These are phyloP conservation scores for Lottia gigantea DNA, from an alignment of 2,888 invertebrate species.

Conservation along the genomic window DNA sequence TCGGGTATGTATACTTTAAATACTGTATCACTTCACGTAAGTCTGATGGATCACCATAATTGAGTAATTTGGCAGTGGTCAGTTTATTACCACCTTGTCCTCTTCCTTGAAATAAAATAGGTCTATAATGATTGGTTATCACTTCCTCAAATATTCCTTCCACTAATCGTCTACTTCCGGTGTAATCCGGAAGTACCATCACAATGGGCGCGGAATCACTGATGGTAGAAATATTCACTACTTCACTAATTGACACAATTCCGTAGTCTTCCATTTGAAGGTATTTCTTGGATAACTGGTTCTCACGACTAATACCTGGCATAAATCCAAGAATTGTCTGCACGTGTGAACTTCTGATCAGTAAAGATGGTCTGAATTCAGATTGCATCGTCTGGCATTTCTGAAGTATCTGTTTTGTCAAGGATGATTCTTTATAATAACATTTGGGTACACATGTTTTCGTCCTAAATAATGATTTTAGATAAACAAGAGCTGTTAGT, in stretches of 20 bases:
- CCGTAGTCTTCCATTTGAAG: conserved; percentile 59
- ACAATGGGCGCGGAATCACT: conserved; percentile 36
- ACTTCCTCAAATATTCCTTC: conserved; percentile 44
- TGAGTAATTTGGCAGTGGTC: conserved; percentile 55
- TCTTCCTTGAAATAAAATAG: conserved; percentile 58
- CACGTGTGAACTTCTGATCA: conserved; percentile 51
- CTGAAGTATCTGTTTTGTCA: conserved; percentile 52
- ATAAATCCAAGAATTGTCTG: conserved; percentile 51
- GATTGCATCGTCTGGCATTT: conserved; percentile 47
- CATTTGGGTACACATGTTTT: conserved; percentile 43
- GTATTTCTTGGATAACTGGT: conserved; percentile 49
- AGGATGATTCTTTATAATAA: conserved; percentile 55
- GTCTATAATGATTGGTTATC: conserved; percentile 47
- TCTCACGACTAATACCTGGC: conserved; percentile 25
- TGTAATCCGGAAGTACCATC: conserved; percentile 53
- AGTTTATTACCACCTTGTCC: conserved; percentile 54
- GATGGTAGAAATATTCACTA: conserved; percentile 24
- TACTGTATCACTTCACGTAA: conserved; percentile 56
- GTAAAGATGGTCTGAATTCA: conserved; percentile 49
- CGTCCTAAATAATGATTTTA: conserved; percentile 42
- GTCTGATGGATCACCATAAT: conserved; percentile 58
- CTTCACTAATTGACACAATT: conserved; percentile 61
- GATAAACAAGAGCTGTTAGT: conserved; percentile 38
- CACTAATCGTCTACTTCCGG: conserved; percentile 43
- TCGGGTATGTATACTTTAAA: conserved; percentile 43